Evolutionary conservation across 2,113 vertebrate genomes (phyloP).

Genomic region (Scalopus aquaticus): DNA sequence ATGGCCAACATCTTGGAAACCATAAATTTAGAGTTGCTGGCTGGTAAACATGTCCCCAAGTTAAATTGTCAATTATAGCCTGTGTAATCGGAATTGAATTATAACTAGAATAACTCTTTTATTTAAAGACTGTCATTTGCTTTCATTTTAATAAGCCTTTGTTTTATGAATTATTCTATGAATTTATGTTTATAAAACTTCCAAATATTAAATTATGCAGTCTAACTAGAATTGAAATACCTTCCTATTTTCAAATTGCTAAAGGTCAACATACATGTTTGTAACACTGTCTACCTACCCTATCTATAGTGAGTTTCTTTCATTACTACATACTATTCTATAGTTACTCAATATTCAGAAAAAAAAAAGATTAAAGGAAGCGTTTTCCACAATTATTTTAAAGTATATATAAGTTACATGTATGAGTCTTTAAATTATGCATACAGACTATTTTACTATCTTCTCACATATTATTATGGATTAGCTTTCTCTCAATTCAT

Average conservation of each 20-base stretch:
- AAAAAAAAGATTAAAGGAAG: not conserved
- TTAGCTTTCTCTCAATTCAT: not conserved
- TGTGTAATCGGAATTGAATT: not conserved
- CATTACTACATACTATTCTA: not conserved
- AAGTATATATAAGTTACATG: not conserved
- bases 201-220: not conserved
- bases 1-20: conserved; percentile 60
- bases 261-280: not conserved
- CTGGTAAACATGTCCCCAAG: conserved; percentile 2
- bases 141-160: conserved; percentile 22
- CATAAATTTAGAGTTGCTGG: not conserved
- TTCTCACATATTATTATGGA: not conserved
- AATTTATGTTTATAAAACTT: not conserved
- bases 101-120: not conserved
- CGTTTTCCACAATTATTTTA: not conserved
- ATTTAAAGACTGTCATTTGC: not conserved
- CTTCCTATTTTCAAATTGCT: not conserved
- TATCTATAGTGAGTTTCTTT: not conserved
- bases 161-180: not conserved
- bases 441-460: not conserved
- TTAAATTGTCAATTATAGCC: not conserved
- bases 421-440: not conserved
- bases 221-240: not conserved
- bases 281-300: not conserved
- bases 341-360: not conserved